These are phyloP conservation scores for Cataglyphis rosenhaueri DNA, from an alignment of 2,888 invertebrate species.

Conservation along the genomic window DNA sequence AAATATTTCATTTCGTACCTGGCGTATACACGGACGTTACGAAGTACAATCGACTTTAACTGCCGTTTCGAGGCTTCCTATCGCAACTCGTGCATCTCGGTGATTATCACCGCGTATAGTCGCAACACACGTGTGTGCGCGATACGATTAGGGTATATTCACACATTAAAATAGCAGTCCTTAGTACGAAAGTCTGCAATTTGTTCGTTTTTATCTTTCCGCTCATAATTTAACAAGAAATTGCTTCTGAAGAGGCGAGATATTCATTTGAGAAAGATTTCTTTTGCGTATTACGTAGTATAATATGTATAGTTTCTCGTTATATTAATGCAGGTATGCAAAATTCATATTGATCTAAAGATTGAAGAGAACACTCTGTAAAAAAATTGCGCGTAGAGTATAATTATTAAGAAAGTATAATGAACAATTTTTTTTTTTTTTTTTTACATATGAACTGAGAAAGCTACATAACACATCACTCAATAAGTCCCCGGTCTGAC, in stretches of 20 bases:
- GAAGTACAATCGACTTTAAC: slow-evolving; percentile 73
- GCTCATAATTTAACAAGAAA: neutral
- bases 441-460: neutral
- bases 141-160: slow-evolving; percentile 35
- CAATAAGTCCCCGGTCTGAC: no score
- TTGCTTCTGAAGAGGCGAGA: neutral
- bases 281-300: neutral
- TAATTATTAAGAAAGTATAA: neutral
- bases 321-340: neutral
- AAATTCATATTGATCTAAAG: neutral
- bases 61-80: slow-evolving; percentile 69
- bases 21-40: slow-evolving; percentile 60
- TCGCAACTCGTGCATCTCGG: slow-evolving; percentile 77
- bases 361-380: neutral
- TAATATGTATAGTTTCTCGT: neutral
- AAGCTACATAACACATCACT: neutral
- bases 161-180: slow-evolving; percentile 4
- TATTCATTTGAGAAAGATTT: neutral
- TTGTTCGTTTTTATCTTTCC: neutral
- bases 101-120: slow-evolving; percentile 65
- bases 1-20: slow-evolving; percentile 75
- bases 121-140: neutral
- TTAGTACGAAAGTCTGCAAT: slow-evolving; percentile 15
- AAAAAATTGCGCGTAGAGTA: neutral
- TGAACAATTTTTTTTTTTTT: neutral